Evolutionary conservation across 2,888 invertebrate genomes (phyloP).

Genomic region (Lepetodrilus schrolli): DNA sequence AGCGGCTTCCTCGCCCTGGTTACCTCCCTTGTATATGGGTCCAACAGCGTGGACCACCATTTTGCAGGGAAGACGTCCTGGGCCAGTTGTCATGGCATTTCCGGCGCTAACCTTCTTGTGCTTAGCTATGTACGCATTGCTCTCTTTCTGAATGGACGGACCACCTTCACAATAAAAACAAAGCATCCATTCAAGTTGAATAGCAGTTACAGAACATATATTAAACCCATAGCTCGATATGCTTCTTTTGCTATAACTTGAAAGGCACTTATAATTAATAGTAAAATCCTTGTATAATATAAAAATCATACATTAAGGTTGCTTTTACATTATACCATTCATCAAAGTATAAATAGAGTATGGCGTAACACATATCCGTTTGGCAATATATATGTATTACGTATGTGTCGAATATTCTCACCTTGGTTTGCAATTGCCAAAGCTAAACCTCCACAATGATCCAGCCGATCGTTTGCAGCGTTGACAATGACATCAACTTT

Average conservation of each 20-base stretch:
- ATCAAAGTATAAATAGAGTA: too few relatives aligned
- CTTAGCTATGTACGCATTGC: neutral
- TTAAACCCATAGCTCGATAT: too few relatives aligned
- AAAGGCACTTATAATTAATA: too few relatives aligned
- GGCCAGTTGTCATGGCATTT: conserved; percentile 31
- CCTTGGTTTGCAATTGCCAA: neutral
- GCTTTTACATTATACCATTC: too few relatives aligned
- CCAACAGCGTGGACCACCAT: conserved; percentile 38
- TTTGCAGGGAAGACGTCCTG: conserved; percentile 35
- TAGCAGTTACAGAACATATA: too few relatives aligned
- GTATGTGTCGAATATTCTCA: neutral
- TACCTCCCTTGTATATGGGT: conserved; percentile 35
- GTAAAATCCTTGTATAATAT: too few relatives aligned
- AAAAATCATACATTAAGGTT: too few relatives aligned
- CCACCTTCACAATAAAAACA: too few relatives aligned
- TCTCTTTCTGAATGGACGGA: neutral
- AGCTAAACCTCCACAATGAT: neutral
- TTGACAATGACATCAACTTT: neutral
- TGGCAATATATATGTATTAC: too few relatives aligned
- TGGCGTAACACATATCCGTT: too few relatives aligned
- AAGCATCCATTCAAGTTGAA: too few relatives aligned
- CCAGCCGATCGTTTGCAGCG: neutral
- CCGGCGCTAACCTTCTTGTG: neutral
- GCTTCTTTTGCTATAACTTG: too few relatives aligned
- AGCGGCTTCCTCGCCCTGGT: conserved; percentile 30